A percentile compares a stretch with the other conserved stretches of the same genome.
These are phyloP conservation scores for Diprion similis DNA, from an alignment of 1,140 invertebrate species.

Conservation along the genomic window DNA sequence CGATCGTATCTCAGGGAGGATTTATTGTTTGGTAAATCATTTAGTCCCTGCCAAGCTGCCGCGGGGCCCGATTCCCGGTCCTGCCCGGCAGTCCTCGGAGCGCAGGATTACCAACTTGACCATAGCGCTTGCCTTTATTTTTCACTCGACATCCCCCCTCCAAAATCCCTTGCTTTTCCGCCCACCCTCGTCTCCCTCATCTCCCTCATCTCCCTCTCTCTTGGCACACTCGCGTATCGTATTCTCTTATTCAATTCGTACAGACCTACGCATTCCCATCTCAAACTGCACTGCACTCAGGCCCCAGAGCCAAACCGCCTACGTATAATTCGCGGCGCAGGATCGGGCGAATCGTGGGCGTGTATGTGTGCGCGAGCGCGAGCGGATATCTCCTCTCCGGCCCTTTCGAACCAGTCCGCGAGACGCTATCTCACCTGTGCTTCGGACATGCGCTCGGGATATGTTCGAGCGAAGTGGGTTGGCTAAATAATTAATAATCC, in stretches of 20 bases:
- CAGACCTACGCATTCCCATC: background rate
- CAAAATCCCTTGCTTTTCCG: background rate
- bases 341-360: no score
- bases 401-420: no score
- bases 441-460: background rate
- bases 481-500: conserved; percentile 3
- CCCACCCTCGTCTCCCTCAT: background rate
- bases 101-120: conserved; percentile 4
- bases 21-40: conserved; percentile 65
- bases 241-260: conserved; percentile 8
- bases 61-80: conserved; percentile 29
- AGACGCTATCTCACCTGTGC: no score
- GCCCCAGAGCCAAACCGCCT: background rate
- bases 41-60: conserved; percentile 61
- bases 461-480: conserved; percentile 1
- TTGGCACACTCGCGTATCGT: background rate
- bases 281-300: background rate
- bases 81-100: background rate
- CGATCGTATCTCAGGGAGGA: conserved; percentile 60
- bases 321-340: background rate
- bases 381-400: no score
- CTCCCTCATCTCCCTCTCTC: background rate
- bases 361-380: no score
- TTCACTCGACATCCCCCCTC: background rate
- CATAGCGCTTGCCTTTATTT: background rate